These are phyloP conservation scores for Porites cylindrica DNA, from an alignment of 92 coral and sea anemone species.

Conservation along the genomic window DNA sequence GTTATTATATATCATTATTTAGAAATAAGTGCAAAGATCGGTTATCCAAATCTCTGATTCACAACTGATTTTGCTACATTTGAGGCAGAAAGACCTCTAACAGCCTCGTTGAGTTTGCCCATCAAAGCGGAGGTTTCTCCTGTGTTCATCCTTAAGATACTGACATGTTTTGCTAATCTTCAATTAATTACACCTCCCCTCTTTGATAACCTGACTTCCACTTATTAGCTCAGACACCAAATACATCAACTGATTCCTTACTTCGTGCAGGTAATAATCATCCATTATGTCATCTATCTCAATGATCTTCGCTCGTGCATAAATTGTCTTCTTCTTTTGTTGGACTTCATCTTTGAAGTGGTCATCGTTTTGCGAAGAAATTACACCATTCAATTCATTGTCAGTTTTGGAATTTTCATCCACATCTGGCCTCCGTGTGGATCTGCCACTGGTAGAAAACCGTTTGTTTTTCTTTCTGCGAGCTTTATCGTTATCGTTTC, in stretches of 20 bases:
- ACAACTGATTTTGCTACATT: no score
- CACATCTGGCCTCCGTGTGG: background rate
- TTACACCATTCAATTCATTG: background rate
- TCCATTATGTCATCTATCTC: background rate
- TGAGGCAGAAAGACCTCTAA: no score
- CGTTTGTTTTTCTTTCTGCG: background rate
- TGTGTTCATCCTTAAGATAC: no score
- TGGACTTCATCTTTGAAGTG: background rate
- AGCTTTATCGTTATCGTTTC: background rate
- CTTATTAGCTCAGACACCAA: background rate
- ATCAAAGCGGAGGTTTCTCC: no score
- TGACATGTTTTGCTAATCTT: no score
- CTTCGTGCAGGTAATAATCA: background rate
- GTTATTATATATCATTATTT: no score
- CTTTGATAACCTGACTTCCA: background rate
- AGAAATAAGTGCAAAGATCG: no score
- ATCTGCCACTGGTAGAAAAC: background rate
- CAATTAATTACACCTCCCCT: no score
- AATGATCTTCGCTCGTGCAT: background rate
- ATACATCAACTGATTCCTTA: background rate
- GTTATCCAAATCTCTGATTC: no score
- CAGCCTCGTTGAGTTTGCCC: no score
- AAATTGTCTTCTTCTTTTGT: background rate
- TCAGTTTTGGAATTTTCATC: background rate
- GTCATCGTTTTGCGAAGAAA: background rate